Evolutionary conservation across 2,888 invertebrate genomes (phyloP), one percentile per base, ranked within the genome.

Genomic region (Abscondita cerata): DNA sequence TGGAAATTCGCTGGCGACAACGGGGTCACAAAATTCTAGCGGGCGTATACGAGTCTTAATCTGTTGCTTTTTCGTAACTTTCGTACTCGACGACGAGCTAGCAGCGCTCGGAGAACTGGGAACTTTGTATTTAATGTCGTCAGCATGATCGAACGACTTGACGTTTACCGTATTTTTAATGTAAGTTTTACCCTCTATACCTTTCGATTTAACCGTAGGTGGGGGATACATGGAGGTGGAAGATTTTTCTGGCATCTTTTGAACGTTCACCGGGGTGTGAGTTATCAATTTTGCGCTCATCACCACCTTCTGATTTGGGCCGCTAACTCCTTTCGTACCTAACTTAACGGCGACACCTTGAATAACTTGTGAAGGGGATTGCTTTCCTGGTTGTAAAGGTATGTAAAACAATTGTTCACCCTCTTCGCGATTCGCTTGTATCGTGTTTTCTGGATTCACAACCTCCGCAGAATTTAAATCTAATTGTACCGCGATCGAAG

Each of bases 311-410:
- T 87, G 87, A 73, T 87, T 86, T 0, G 86, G 85, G 2, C 86
- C 86, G 38, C 83, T 84, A 0, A 85, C 83, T 1, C 87, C 87
- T 70, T 87, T 86, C 0, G 87, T 85, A 0, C 86, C 87, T 34
- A 88, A 73, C 72, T 88, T 88, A 1, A 88, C 87, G 1, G 87
- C 86, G 0, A 88, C 88, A 0, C 87, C 87, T 69, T 87, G 86
- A 60, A 87, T 86, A 12, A 85, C 65, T 64, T 82, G 83, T 6
- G 58, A 44, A 4, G 63, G 52, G 9, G 36, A 53, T 40, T 66
- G 64, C 20, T 78, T 79, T 0, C 79, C 77, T 9, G 80, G 79
- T 67, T 86, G 86, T 2, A 88, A 72, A 0, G 88, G 88, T 74
- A 88, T 87, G 66, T 88, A 88, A 73, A 88, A 88, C 13, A 88